A percentile compares a stretch with the other conserved stretches of the same genome.
phyloP scores from a whole-genome alignment of 2,888 invertebrate species.

The Hipparchia semele region DNA sequence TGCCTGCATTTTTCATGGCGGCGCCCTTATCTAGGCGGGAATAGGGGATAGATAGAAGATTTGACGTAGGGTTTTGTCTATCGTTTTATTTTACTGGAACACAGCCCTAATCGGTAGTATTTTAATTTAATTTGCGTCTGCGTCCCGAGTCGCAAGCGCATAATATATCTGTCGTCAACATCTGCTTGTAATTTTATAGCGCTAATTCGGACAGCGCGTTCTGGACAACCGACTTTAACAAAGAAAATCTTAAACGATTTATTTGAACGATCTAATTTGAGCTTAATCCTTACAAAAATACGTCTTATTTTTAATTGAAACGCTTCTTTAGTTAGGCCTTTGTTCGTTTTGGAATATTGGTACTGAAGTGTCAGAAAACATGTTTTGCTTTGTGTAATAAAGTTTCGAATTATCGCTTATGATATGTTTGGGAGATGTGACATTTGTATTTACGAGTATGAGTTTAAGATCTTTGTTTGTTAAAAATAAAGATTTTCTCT shows the following conservation, averaged over 20 bases:
- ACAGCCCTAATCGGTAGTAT: constrained; percentile 27
- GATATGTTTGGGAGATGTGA: constrained; percentile 34
- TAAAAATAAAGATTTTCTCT: constrained; percentile 20
- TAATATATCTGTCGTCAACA: constrained; percentile 68
- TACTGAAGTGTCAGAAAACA: constrained; percentile 42
- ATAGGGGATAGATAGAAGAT: no score
- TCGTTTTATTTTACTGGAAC: constrained; percentile 9
- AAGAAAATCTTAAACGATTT: constrained; percentile 36
- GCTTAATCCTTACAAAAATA: constrained; percentile 35
- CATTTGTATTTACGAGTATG: constrained; percentile 20
- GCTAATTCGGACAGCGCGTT: constrained; percentile 57
- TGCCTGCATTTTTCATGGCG: no score
- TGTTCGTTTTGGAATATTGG: background rate
- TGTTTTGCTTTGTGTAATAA: constrained; percentile 50
- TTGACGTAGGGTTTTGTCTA: no score
- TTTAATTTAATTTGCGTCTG: constrained; percentile 30
- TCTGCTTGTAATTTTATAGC: constrained; percentile 65
- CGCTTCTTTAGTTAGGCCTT: constrained; percentile 6
- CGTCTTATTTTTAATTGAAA: constrained; percentile 39
- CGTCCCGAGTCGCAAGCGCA: constrained; percentile 47
- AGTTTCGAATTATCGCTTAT: constrained; percentile 43
- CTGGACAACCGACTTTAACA: constrained; percentile 43
- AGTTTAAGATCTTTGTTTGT: constrained; percentile 17
- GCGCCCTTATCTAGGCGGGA: no score
- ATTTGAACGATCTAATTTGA: constrained; percentile 41